A percentile compares a stretch with the other conserved stretches of the same genome.
phyloP scores from a whole-genome alignment of 2,888 invertebrate species.

The Pollenia angustigena region DNA sequence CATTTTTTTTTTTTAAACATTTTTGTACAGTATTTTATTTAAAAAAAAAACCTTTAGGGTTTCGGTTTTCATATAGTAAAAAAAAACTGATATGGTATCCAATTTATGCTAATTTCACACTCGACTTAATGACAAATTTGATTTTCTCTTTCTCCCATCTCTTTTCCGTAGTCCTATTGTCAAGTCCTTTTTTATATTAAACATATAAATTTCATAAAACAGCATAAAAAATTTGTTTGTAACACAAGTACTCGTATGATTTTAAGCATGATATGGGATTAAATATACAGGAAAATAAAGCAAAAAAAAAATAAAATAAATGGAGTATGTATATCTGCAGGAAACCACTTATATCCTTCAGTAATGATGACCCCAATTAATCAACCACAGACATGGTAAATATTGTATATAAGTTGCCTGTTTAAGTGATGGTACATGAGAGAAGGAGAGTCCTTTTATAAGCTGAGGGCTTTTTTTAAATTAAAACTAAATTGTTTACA shows the following conservation, averaged over 20 bases:
- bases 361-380: constrained; percentile 74
- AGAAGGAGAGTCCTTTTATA: not conserved
- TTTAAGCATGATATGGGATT: constrained; percentile 12
- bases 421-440: not conserved
- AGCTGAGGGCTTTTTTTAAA: constrained; percentile 3
- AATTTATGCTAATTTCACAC: constrained; percentile 72
- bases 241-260: constrained; percentile 8
- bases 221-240: constrained; percentile 47
- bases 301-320: constrained; percentile 4
- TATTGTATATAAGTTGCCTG: constrained; percentile 18
- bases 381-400: constrained; percentile 71
- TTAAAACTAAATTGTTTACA: constrained; percentile 37
- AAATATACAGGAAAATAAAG: too few relatives aligned
- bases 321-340: constrained; percentile 42
- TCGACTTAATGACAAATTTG: constrained; percentile 70
- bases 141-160: constrained; percentile 8
- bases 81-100: constrained; percentile 43
- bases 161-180: not conserved
- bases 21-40: constrained; percentile 37
- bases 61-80: not conserved
- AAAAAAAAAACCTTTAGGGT: constrained; percentile 50
- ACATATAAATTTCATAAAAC: constrained; percentile 43
- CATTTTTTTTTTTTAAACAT: constrained; percentile 1
- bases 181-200: constrained; percentile 13
- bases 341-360: constrained; percentile 73